A percentile compares a stretch with the other conserved stretches of the same genome.
Conservation (phyloP, 2,888 invertebrate genomes). For the Plagodis pulveraria region DNA sequence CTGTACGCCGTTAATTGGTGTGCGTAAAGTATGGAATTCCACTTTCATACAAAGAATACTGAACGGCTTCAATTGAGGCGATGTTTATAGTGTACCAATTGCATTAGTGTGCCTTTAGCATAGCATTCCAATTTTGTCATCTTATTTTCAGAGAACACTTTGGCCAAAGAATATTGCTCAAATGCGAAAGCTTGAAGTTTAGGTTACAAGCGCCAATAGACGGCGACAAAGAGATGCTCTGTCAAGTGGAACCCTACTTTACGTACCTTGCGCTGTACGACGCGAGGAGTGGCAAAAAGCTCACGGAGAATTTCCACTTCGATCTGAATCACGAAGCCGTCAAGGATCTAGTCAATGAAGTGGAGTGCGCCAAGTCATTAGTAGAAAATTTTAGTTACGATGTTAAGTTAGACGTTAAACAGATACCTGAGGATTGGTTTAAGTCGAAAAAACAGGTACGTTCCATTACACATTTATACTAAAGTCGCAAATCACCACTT, state of each 20-base stretch:
- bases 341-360: constrained; percentile 81
- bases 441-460: constrained; percentile 86
- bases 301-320: constrained; percentile 97
- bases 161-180: constrained; percentile 93
- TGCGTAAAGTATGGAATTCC: no score
- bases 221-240: constrained; percentile 89
- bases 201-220: constrained; percentile 92
- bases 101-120: background rate
- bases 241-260: constrained; percentile 97
- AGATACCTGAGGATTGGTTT: constrained; percentile 91
- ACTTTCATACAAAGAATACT: no score
- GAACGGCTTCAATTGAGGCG: no score
- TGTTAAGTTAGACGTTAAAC: constrained; percentile 87
- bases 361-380: constrained; percentile 77
- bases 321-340: constrained; percentile 92
- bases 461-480: no score
- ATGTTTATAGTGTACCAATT: no score
- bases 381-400: constrained; percentile 82
- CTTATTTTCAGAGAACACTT: constrained; percentile 89
- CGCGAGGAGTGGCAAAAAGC: constrained; percentile 92
- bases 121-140: constrained; percentile 9
- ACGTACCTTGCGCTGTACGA: constrained; percentile 96
- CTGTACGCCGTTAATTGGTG: no score
- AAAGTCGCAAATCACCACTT: no score
- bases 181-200: constrained; percentile 93